Evolutionary conservation across 2,888 invertebrate species (phyloP), one percentile per base, ranked within the genome.

Genomic region (Metallyticus violacea): DNA sequence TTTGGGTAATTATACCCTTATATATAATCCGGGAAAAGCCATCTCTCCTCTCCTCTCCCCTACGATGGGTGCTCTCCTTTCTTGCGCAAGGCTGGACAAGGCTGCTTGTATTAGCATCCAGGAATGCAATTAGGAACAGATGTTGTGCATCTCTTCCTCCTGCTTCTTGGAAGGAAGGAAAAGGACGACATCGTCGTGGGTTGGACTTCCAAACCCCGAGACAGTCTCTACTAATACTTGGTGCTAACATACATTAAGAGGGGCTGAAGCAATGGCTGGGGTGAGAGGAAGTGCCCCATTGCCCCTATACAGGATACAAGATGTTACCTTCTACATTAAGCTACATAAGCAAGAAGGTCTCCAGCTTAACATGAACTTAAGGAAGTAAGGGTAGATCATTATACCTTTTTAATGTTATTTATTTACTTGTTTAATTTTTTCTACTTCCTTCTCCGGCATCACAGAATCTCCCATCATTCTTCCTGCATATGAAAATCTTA

Each of bases 91-190:
- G 80, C 85, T 86, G 88, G 88, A 88, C 88, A 88, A 79, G 87
- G 22, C 40, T 62, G 40, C 40, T 86, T 88, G 88, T 88, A 88
- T 88, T 88, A 88, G 88, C 86, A 88, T 88, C 87, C 84, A 87
- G 88, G 88, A 88, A 88, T 88, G 88, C 88, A 88, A 88, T 88
- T 88, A 88, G 88, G 88, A 87, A 88, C 88, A 88, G 88, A 88
- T 88, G 88, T 87, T 87, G 85, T 87, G 77, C 77, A 77, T 77
- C 83, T 77, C 83, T 76, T 62, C 25, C 81, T 40, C 62, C 62
- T 62, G 26, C 77, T 83, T 40, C 26, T 77, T n/a, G 28, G 29
- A 83, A 83, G 77, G 83, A n/a, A 83, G 77, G 77, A 77, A 7
- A 83, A 77, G 76, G 77, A 29, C 22, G 22, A 26, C 27, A 26